phyloP scores from a whole-genome alignment of 2,797 vertebrate species.

The Halcyon badia region DNA sequence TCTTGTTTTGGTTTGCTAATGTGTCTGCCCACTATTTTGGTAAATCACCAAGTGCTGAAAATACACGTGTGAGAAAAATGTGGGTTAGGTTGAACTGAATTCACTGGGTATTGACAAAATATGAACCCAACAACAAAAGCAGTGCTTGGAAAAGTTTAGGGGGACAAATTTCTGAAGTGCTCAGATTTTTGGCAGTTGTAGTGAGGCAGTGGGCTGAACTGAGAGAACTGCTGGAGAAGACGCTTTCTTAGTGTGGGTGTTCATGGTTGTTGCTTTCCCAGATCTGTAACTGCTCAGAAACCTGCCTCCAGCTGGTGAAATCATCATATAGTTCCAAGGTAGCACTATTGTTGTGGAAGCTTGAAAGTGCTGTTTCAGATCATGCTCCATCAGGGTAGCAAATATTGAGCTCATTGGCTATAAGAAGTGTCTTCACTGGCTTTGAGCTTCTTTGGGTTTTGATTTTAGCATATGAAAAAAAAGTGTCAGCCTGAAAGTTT shows the following conservation, averaged over 20 bases:
- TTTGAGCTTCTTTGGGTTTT: neutral
- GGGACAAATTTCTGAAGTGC: neutral
- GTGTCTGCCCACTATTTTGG: neutral
- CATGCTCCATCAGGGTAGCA: neutral
- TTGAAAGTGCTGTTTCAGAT: neutral
- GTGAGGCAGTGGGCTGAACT: neutral
- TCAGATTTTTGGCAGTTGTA: neutral
- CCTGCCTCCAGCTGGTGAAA: neutral
- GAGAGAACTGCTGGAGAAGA: neutral
- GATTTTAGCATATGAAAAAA: neutral
- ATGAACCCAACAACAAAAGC: neutral
- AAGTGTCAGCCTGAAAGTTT: neutral
- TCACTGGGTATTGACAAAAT: neutral
- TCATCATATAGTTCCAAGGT: neutral
- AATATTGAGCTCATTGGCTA: rapidly evolving
- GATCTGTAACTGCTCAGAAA: neutral
- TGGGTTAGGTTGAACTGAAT: neutral
- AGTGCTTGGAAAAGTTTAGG: neutral
- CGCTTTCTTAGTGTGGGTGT: neutral
- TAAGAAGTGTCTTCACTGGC: neutral
- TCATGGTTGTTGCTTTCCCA: neutral
- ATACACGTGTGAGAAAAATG: neutral
- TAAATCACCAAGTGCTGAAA: neutral
- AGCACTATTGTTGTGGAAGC: neutral
- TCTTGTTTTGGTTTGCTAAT: neutral